Base-by-base conservation (phyloP, 2,888 invertebrate genomes). In the Unio delphinus region DNA sequence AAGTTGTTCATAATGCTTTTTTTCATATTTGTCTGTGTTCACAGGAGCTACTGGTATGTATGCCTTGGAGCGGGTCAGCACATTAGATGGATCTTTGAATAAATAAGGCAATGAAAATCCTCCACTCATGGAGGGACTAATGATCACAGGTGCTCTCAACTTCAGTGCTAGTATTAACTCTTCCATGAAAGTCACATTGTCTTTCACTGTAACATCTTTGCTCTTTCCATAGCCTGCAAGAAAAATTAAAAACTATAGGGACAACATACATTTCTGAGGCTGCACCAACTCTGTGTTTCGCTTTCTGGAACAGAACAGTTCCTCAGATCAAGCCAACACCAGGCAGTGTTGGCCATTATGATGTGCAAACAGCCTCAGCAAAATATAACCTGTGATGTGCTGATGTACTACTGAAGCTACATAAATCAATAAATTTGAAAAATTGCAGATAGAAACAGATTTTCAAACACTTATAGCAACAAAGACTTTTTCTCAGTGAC, bases 41-140 rank as follows among this genome's bases (percentile, higher is more conserved):
- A 90, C 89, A 17, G 91, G 91, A 17, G 91, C 91, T 0, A 91
- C 85, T 17, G 91, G 89, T 1, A 91, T 80, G 72, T 83, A 91
- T 0, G 90, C 91, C n/a, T 82, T 76, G 34, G 89, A 75, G 23
- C 81, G 68, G 4, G 74, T 63, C 15, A 59, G 58, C 28, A 81
- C 81, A 45, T 68, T 74, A n/a, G 72, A 72, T 15, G 89, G 87
- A 58, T 89, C 78, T 55, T 84, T 78, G 72, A 89, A 85, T 54
- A 91, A 69, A 77, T 87, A 90, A 2, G 90, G 90, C 30, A 92
- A 78, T 8, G 91, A 83, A 78, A 86, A 92, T 6, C 76, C 66
- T 4, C 92, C 92, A 79, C 91, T 91, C 91, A 91, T 90, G 3
- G 91, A 91, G 0, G 92, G 91, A 61, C 90, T 89, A 5, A 92